Conservation (phyloP, 1,140 invertebrate species). For the Rhynchophorus ferrugineus region DNA sequence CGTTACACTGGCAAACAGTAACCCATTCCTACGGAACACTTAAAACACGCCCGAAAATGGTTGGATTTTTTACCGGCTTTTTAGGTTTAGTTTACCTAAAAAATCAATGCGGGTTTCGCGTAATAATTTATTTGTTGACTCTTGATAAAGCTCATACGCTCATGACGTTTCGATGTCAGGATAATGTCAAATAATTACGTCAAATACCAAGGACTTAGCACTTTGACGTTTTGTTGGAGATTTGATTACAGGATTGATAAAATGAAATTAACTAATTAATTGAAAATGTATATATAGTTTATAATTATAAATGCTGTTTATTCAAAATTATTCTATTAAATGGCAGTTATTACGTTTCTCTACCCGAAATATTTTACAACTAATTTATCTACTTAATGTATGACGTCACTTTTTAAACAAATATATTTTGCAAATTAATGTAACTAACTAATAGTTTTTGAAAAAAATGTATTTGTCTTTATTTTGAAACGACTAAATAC, state of each 20-base stretch:
- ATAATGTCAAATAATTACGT: background rate
- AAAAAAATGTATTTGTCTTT: no score
- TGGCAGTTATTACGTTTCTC: no score
- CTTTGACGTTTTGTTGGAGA: background rate
- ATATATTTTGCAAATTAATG: no score
- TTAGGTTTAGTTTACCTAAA: background rate
- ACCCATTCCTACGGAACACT: background rate
- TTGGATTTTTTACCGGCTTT: background rate
- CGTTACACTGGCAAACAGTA: slow-evolving; percentile 5
- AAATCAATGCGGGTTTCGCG: background rate
- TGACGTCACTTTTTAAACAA: no score
- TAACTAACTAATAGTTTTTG: no score
- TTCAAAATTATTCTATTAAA: no score
- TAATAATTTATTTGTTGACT: slow-evolving; percentile 5
- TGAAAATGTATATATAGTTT: background rate
- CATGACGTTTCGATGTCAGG: slow-evolving; percentile 2
- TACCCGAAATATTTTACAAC: no score
- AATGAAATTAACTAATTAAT: background rate
- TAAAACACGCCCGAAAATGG: no score
- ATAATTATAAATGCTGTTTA: no score
- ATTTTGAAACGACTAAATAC: no score
- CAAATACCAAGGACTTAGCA: background rate
- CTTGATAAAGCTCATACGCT: background rate
- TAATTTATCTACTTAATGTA: no score
- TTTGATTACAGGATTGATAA: background rate